phyloP scores from a whole-genome alignment of 2,113 vertebrate species.

The Bettongia penicillata region DNA sequence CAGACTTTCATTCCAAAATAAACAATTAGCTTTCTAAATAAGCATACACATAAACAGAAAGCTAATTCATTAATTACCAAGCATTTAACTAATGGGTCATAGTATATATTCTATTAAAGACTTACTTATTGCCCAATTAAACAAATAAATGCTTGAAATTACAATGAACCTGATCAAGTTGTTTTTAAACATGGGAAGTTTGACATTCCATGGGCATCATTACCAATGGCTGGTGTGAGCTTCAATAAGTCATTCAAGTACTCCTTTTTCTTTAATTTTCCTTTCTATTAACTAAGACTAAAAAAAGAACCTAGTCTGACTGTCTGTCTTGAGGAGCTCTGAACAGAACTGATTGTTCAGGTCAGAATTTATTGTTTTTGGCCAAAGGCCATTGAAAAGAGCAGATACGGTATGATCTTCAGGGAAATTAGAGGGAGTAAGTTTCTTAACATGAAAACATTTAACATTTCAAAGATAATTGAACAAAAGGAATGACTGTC shows the following conservation, averaged over 20 bases:
- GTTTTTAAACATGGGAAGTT: neutral
- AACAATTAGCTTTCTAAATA: conserved; percentile 10
- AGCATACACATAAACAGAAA: neutral
- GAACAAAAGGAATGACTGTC: neutral
- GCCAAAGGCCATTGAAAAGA: neutral
- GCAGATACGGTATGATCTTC: neutral
- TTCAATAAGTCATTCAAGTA: neutral
- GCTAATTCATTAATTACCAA: neutral
- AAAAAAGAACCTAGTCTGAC: neutral
- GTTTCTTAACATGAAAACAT: neutral
- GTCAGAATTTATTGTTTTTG: neutral
- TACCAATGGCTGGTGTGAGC: neutral
- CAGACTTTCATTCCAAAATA: conserved; percentile 5
- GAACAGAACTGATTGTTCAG: neutral
- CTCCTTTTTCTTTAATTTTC: neutral
- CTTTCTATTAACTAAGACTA: neutral
- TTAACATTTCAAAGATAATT: neutral
- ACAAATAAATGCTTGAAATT: neutral
- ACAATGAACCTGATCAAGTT: neutral
- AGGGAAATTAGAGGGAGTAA: neutral
- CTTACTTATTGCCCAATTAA: neutral
- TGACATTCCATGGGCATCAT: neutral
- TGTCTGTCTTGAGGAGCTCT: neutral
- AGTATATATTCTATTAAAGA: neutral
- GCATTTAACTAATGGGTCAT: neutral